Percentiles rank a stretch among this genome's conserved stretches.
These are phyloP conservation scores for Isichthys henryi DNA, from an alignment of 2,113 vertebrate species.

Conservation along the genomic window DNA sequence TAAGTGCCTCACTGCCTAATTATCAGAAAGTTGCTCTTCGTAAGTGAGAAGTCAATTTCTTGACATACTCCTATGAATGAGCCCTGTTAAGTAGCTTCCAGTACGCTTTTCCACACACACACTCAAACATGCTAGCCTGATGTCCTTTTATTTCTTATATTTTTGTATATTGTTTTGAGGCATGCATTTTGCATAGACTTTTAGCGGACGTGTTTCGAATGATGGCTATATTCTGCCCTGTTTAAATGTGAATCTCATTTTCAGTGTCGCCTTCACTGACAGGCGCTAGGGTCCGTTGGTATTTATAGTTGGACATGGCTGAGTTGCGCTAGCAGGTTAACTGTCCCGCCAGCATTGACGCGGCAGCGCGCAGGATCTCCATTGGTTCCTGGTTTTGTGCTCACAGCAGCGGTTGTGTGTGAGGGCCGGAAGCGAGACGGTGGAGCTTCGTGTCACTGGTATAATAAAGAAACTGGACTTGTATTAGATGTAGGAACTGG, in stretches of 20 bases:
- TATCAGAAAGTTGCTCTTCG: neutral
- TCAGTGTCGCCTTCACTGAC: neutral
- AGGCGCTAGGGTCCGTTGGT: neutral
- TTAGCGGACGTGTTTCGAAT: neutral
- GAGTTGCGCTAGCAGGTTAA: neutral
- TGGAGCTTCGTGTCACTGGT: neutral
- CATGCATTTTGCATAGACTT: neutral
- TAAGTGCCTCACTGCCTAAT: neutral
- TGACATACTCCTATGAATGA: neutral
- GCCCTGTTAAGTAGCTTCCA: neutral
- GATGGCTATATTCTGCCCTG: neutral
- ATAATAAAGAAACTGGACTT: neutral
- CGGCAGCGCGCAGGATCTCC: neutral
- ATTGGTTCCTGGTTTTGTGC: too few species aligned
- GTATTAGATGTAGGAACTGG: neutral
- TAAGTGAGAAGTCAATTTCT: neutral
- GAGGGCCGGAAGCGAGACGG: neutral
- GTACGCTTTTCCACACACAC: neutral
- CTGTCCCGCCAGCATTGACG: neutral
- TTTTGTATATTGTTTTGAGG: neutral
- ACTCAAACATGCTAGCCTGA: neutral
- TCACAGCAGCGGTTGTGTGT: too few species aligned
- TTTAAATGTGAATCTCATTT: neutral
- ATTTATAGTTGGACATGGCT: neutral
- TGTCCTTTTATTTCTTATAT: neutral